Evolutionary conservation across 2,888 invertebrate genomes (phyloP).

Genomic region (Dasysyrphus tricinctus): DNA sequence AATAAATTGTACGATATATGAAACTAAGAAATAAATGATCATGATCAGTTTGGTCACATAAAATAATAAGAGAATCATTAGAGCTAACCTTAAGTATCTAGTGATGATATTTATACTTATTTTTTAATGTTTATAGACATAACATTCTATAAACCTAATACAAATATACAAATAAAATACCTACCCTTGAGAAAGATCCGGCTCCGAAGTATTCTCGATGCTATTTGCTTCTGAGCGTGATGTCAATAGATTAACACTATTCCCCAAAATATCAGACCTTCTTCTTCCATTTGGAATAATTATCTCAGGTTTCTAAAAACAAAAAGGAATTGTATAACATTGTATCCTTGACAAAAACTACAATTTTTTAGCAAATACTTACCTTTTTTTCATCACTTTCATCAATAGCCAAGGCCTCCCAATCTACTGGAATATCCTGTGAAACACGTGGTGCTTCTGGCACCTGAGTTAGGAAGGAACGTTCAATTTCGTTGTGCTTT

Average conservation of each 20-base stretch:
- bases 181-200: slow-evolving; percentile 81
- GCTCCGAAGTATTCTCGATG: slow-evolving; percentile 81
- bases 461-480: slow-evolving; percentile 87
- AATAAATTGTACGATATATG: background rate
- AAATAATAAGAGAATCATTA: background rate
- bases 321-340: background rate
- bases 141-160: no score
- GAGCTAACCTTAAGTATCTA: background rate
- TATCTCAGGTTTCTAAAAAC: slow-evolving; percentile 78
- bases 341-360: background rate
- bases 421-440: slow-evolving; percentile 87
- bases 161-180: slow-evolving; percentile 63
- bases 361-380: slow-evolving; percentile 12
- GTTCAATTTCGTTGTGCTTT: slow-evolving; percentile 90
- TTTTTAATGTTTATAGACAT: no score
- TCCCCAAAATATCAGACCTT: slow-evolving; percentile 75
- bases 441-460: slow-evolving; percentile 93
- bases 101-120: no score
- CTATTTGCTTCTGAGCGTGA: slow-evolving; percentile 77
- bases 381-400: slow-evolving; percentile 79
- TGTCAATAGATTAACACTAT: slow-evolving; percentile 77
- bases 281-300: slow-evolving; percentile 76
- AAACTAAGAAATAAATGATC: background rate
- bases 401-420: slow-evolving; percentile 84
- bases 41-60: background rate